Conservation (phyloP, 2,113 vertebrate species). For the Poecilia latipinna region DNA sequence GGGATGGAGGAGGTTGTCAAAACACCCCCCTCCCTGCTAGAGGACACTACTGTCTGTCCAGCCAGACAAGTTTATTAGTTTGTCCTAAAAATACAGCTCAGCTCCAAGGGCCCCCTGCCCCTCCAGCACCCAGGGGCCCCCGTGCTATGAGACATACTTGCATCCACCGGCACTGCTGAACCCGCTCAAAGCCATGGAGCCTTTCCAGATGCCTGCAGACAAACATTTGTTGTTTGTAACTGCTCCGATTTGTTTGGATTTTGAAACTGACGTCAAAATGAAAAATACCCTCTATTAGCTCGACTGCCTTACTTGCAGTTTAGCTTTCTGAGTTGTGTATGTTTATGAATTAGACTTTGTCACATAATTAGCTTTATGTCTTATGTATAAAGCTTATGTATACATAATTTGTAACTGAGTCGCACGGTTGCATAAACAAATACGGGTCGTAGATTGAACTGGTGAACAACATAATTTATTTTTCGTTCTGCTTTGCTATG, state of each 20-base stretch:
- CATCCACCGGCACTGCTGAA: slow-evolving; percentile 38
- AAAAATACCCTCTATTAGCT: neutral
- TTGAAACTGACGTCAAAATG: slow-evolving; percentile 15
- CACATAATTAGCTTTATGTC: neutral
- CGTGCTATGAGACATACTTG: slow-evolving; percentile 58
- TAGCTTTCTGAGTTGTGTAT: neutral
- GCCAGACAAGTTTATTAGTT: slow-evolving; percentile 79
- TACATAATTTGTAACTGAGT: slow-evolving; percentile 4
- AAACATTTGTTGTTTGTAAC: slow-evolving; percentile 62
- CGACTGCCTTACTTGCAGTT: neutral
- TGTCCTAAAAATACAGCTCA: slow-evolving; percentile 68
- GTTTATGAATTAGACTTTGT: neutral
- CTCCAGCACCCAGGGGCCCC: slow-evolving; percentile 61
- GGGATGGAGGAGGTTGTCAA: slow-evolving; percentile 55
- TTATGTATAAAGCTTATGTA: neutral
- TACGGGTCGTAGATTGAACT: slow-evolving; percentile 37
- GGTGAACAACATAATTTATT: slow-evolving; percentile 54
- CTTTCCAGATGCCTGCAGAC: slow-evolving; percentile 43
- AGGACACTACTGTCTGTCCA: slow-evolving; percentile 67
- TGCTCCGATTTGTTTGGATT: slow-evolving; percentile 37
- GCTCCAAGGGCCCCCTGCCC: slow-evolving; percentile 46
- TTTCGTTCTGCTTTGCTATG: slow-evolving; percentile 44
- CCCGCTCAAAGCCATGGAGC: slow-evolving; percentile 23
- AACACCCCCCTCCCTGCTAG: slow-evolving; percentile 57
- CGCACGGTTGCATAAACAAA: slow-evolving; percentile 14